phyloP scores from a whole-genome alignment of 2,797 vertebrate species.

The Harpagifer antarcticus region DNA sequence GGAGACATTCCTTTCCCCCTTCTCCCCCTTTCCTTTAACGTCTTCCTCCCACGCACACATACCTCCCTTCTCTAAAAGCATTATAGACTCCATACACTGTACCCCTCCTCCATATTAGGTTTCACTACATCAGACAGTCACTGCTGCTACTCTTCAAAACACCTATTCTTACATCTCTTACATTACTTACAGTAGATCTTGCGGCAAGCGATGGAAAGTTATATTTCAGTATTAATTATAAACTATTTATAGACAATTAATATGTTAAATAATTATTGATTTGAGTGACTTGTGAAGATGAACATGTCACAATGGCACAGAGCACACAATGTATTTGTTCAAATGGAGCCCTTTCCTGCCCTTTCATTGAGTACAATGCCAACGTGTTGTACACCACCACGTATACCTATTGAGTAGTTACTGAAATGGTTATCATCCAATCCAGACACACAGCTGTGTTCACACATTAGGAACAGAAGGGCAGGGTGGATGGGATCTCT shows the following conservation, averaged over 20 bases:
- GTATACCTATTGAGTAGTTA: conserved; percentile 25
- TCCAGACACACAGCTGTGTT: conserved; percentile 56
- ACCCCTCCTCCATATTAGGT: conserved; percentile 1
- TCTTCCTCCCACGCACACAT: conserved; percentile 37
- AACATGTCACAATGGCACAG: neutral
- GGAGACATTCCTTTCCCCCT: conserved; percentile 69
- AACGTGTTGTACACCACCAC: conserved; percentile 4
- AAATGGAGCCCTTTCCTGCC: neutral
- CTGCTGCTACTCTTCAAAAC: neutral
- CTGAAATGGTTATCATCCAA: conserved; percentile 24
- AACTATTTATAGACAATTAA: neutral
- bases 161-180: no score
- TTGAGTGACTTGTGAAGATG: neutral
- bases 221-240: neutral
- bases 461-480: conserved; percentile 47
- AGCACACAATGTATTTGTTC: neutral
- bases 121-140: conserved; percentile 17
- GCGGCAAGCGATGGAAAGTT: neutral
- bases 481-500: conserved; percentile 56
- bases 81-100: neutral
- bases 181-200: no score
- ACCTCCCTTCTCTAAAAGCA: conserved; percentile 27
- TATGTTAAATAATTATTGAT: neutral
- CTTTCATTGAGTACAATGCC: neutral
- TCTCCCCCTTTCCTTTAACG: conserved; percentile 30